Evolutionary conservation across 2,797 vertebrate species (phyloP), one percentile per base, ranked within the genome.

Genomic region (Toxotes lorentzi): DNA sequence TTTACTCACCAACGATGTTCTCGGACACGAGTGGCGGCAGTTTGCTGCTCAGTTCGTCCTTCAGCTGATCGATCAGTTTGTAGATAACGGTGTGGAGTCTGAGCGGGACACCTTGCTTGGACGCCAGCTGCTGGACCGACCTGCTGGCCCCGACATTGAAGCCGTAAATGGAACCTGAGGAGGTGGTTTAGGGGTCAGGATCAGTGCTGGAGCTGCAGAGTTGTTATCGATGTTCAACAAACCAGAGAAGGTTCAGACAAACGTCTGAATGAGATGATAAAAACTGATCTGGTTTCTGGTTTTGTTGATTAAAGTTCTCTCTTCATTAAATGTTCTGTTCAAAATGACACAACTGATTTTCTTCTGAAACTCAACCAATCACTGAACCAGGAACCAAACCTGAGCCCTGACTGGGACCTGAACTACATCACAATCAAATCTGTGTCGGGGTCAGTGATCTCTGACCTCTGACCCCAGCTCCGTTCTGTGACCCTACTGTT

Each of bases 51-150:
- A 99, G 82, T 74, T 99, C 97, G 0, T 94, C 94, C 88, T 97
- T 97, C 75, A 99, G 91, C 78, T 97, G 95, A 12, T 99, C 97
- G 38, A 99, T 79, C 54, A 99, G 94, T 59, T 93, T 96, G 89
- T 99, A 99, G 91, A 99, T 99, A 78, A 99, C 23, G 16, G 50
- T 92, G 90, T 99, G 96, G 19, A 97, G 94, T 61, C 94, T 95
- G 78, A 99, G 90, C 35, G 95, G 93, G 74, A 99, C 81, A 78
- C 93, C 92, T 8, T 92, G 96, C 83, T 93, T 96, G 21, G 80
- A 79, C 65, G 98, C 98, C 85, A 95, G 81, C 82, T 96, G 93
- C 89, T 95, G 95, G 32, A 97, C 66, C 0, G 84, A 57, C 77
- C 89, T 95, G 81, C 81, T 94, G 40, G 92, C 96, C 24, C 85